A percentile compares a stretch with the other conserved stretches of the same genome.
These are phyloP conservation scores for Plumapathes pennacea DNA, from an alignment of 92 coral and sea anemone species.

Conservation along the genomic window DNA sequence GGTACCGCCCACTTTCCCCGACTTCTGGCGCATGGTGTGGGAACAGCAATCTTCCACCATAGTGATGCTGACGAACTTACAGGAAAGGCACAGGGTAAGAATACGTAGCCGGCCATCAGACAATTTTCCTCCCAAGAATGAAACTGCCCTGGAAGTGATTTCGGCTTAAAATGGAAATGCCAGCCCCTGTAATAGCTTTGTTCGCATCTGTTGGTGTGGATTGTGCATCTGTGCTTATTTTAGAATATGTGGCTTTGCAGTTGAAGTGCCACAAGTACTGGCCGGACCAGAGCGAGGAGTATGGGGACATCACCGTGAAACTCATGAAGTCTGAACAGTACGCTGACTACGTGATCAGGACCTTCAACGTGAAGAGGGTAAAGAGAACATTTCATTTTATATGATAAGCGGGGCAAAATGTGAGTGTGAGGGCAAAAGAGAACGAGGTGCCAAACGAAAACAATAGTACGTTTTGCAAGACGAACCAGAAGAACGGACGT, in stretches of 20 bases:
- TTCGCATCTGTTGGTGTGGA: too few species aligned
- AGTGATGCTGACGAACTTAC: constrained; percentile 93
- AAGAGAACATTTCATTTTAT: too few species aligned
- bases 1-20: constrained; percentile 84
- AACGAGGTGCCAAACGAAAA: too few species aligned
- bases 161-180: too few species aligned
- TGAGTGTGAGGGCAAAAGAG: background rate
- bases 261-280: constrained; percentile 97
- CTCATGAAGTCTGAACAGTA: constrained; percentile 84
- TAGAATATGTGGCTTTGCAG: constrained; percentile 26
- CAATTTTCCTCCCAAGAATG: too few species aligned
- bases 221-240: background rate
- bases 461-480: too few species aligned
- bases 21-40: constrained; percentile 99
- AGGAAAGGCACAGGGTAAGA: constrained; percentile 92
- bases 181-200: too few species aligned
- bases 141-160: too few species aligned
- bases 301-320: constrained; percentile 82
- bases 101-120: background rate
- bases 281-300: constrained; percentile 93
- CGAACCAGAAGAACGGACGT: too few species aligned
- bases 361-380: constrained; percentile 81
- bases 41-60: constrained; percentile 83
- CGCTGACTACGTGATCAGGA: constrained; percentile 91
- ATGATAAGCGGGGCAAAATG: background rate